Conservation (phyloP, 23 tunicate species). For the Phallusia fumigata region DNA sequence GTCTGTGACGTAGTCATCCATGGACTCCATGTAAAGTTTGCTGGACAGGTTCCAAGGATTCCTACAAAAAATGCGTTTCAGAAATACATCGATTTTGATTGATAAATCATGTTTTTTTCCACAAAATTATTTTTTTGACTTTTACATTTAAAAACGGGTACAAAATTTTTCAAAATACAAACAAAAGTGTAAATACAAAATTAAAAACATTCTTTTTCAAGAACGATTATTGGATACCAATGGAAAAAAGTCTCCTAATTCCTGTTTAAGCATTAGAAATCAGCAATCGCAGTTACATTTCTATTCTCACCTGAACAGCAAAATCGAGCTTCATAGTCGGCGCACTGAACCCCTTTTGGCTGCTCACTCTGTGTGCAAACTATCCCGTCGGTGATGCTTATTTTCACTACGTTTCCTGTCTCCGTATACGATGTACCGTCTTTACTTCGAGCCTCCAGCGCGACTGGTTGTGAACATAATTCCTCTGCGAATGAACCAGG, state of each 20-base stretch:
- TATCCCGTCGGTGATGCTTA: constrained; percentile 25
- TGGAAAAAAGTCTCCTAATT: too few relatives aligned
- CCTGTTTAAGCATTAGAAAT: too few relatives aligned
- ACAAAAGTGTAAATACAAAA: too few relatives aligned
- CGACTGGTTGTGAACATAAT: constrained; percentile 20
- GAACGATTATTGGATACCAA: too few relatives aligned
- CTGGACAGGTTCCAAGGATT: constrained; percentile 14
- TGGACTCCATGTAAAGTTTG: constrained; percentile 16
- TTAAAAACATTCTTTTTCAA: too few relatives aligned
- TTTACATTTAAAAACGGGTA: too few relatives aligned
- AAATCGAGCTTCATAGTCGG: constrained; percentile 31
- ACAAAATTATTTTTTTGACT: too few relatives aligned
- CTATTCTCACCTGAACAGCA: constrained; percentile 34
- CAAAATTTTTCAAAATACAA: too few relatives aligned
- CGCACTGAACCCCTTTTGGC: constrained; percentile 15
- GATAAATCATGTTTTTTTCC: too few relatives aligned
- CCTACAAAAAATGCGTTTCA: neutral
- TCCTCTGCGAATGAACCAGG: neutral
- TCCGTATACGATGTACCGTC: constrained; percentile 21
- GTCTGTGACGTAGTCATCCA: constrained; percentile 10
- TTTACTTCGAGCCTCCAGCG: constrained; percentile 8
- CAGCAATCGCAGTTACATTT: too few relatives aligned
- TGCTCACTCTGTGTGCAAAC: constrained; percentile 39
- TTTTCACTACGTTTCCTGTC: constrained; percentile 17
- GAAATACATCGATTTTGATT: too few relatives aligned